These are phyloP conservation scores for Myioborus miniatus DNA, from an alignment of 2,797 vertebrate species.

Conservation along the genomic window DNA sequence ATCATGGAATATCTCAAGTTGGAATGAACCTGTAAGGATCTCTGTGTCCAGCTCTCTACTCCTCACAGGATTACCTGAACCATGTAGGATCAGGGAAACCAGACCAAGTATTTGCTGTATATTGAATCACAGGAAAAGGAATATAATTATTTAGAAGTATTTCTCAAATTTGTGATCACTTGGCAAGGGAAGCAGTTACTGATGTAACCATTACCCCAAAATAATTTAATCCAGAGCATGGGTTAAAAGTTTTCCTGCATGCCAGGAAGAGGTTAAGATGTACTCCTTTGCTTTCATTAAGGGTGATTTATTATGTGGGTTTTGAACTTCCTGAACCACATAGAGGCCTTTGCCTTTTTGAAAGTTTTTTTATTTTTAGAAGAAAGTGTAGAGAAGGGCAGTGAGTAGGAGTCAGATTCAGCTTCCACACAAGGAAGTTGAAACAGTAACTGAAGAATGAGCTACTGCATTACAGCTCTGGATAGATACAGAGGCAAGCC, in stretches of 20 bases:
- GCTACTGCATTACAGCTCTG: not conserved
- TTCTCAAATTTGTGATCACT: not conserved
- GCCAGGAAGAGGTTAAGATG: not conserved
- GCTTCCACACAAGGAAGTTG: not conserved
- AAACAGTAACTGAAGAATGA: not conserved
- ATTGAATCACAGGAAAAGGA: not conserved
- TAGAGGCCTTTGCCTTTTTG: not conserved
- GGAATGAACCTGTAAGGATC: not conserved
- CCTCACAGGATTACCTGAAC: not conserved
- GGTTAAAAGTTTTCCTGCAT: not conserved
- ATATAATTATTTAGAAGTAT: not conserved
- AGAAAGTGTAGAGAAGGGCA: not conserved
- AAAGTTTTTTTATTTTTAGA: not conserved
- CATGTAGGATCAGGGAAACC: not conserved
- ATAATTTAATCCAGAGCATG: not conserved
- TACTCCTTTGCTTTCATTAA: not conserved
- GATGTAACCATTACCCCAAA: not conserved
- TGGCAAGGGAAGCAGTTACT: not conserved
- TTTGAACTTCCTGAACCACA: not conserved
- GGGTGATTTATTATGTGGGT: not conserved
- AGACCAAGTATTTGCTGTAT: not conserved
- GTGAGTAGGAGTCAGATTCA: not conserved
- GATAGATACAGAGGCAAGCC: not conserved
- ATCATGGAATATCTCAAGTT: not conserved
- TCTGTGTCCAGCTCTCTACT: not conserved